Evolutionary conservation across 2,797 vertebrate genomes (phyloP), one percentile per base, ranked within the genome.

Genomic region (Melanotaenia parkinsoni): DNA sequence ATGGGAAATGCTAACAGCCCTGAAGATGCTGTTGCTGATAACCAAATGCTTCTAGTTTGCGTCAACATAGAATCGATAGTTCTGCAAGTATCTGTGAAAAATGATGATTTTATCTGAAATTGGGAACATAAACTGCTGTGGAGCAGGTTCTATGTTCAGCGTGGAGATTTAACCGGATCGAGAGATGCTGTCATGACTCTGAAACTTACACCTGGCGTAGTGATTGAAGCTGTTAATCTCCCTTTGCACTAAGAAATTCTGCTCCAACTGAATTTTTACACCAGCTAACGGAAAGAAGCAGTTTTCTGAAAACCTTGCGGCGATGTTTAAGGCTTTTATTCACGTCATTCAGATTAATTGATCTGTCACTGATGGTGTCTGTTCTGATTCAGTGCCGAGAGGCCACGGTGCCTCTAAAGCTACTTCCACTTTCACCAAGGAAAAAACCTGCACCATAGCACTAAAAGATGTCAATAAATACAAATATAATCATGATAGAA

Each of bases 261-360:
- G 43, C 16, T 45, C 16, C 4, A 45, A 45, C 47, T 51, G 47
- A n/a, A 9, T 22, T 22, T 50, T 22, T 53, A 13, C 3, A 24
- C 7, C 24, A 59, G 33, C 14, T 14, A 70, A 53, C 70, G 22
- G 7, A 61, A 53, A 9, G 62, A 62, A 68, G 64, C 64, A 1
- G n/a, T 61, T 32, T 30, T 68, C 43, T 70, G 28, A 62, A 83
- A 86, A 69, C 72, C 57, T 10, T 57, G 76, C 80, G 70, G 71
- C 81, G 76, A 89, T 81, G 82, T 87, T 92, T 92, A 92, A 92
- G 91, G 91, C 90, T 89, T 92, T 74, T 80, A 74, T 84, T 89
- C 45, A n/a, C 20, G 20, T 47, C 45, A 47, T 47, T 47, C 71
- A 70, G 75, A 76, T 74, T 66, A 53, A 37, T 63, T 68, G 72